phyloP scores from a whole-genome alignment of 2,888 invertebrate genomes.

The Stenotaenia linearis region DNA sequence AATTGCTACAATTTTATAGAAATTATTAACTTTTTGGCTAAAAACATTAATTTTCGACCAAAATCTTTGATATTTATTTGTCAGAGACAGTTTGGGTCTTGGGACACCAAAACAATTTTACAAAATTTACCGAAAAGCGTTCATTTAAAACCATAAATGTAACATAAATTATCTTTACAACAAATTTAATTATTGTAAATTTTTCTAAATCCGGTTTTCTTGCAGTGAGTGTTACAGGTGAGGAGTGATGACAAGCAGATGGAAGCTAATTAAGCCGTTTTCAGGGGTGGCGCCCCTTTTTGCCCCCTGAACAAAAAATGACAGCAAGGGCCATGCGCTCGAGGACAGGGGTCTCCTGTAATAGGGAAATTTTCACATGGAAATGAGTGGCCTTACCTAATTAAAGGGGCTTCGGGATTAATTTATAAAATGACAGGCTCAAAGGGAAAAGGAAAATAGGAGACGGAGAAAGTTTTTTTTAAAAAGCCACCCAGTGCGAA shows the following conservation, averaged over 20 bases:
- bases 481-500: background rate
- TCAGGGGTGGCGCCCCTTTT: background rate
- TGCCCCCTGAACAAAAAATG: constrained; percentile 1
- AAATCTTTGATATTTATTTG: too few species aligned
- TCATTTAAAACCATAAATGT: too few species aligned
- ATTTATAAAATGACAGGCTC: constrained; percentile 16
- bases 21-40: too few species aligned
- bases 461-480: background rate
- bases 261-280: constrained; percentile 18
- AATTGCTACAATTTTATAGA: too few species aligned
- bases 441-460: background rate
- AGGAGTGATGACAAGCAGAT: constrained; percentile 3
- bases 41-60: too few species aligned
- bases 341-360: background rate
- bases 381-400: constrained; percentile 1
- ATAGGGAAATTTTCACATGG: constrained; percentile 23
- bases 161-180: too few species aligned
- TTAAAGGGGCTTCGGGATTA: constrained; percentile 6
- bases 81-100: too few species aligned
- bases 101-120: too few species aligned
- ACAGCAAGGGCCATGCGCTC: background rate
- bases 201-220: too few species aligned
- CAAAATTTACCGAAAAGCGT: too few species aligned
- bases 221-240: too few species aligned
- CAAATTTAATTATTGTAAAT: too few species aligned